Evolutionary conservation across 2,113 vertebrate species (phyloP).

Genomic region (Neoarius graeffei): DNA sequence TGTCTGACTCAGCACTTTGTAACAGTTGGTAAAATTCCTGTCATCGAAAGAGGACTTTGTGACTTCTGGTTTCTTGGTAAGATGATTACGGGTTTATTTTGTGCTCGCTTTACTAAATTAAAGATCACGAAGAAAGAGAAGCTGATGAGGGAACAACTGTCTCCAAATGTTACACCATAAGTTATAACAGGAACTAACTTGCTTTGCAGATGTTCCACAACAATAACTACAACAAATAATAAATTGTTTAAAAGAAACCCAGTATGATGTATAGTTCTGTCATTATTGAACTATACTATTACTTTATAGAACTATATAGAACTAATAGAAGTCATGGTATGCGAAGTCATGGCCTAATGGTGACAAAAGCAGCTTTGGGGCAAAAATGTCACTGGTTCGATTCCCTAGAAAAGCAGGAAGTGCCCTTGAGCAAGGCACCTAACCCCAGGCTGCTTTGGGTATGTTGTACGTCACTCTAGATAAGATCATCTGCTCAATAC

Average conservation of each 20-base stretch:
- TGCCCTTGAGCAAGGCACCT: too few species aligned
- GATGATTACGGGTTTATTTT: too few species aligned
- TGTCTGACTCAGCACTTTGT: too few species aligned
- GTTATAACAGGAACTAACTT: not conserved
- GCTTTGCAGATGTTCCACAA: not conserved
- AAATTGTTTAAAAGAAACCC: not conserved
- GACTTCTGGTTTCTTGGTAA: not conserved
- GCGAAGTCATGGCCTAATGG: too few species aligned
- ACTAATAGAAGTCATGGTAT: too few species aligned
- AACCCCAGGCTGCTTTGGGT: too few species aligned
- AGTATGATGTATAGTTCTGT: not conserved
- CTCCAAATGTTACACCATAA: not conserved
- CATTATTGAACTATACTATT: not conserved
- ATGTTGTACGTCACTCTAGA: too few species aligned
- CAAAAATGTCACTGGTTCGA: too few species aligned
- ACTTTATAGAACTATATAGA: too few species aligned
- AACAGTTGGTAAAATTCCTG: not conserved
- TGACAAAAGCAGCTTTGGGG: too few species aligned
- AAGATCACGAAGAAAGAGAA: not conserved
- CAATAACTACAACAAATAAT: not conserved
- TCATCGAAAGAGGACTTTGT: not conserved
- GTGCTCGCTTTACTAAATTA: not conserved
- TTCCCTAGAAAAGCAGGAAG: too few species aligned
- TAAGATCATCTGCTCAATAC: too few species aligned
- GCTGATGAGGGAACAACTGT: not conserved